Percentiles rank a stretch among this genome's conserved stretches.
Conservation (phyloP, 2,888 invertebrate species). For the Himalopsyche japonica region DNA sequence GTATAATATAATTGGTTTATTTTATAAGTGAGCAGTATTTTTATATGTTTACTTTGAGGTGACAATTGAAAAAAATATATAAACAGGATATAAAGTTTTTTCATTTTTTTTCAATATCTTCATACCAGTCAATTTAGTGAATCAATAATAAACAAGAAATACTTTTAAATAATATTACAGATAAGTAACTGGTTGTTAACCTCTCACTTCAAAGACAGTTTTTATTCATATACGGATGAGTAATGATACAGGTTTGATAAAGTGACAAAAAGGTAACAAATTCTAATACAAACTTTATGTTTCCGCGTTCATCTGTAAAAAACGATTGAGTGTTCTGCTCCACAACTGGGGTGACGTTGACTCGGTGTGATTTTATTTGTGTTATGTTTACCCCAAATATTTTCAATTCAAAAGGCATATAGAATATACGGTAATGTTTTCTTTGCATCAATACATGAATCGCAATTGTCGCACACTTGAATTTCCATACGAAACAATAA, state of each 20-base stretch:
- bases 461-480: background rate
- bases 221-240: conserved; percentile 34
- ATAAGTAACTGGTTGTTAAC: background rate
- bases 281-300: conserved; percentile 31
- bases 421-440: background rate
- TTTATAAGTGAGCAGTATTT: no score
- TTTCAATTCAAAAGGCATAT: background rate
- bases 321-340: conserved; percentile 33
- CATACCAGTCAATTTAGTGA: no score
- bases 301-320: conserved; percentile 40
- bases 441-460: background rate
- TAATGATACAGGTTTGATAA: conserved; percentile 40
- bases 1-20: no score
- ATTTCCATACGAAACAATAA: conserved; percentile 3
- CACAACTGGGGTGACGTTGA: conserved; percentile 28
- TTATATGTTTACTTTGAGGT: no score
- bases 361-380: conserved; percentile 32
- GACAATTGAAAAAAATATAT: no score
- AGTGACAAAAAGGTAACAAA: conserved; percentile 28
- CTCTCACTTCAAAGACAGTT: conserved; percentile 10
- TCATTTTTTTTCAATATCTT: no score
- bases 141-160: no score
- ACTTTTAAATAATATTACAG: background rate
- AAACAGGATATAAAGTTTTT: no score
- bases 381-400: conserved; percentile 39